Evolutionary conservation across 2,113 vertebrate species (phyloP).

Genomic region (Acanthisitta chloris): DNA sequence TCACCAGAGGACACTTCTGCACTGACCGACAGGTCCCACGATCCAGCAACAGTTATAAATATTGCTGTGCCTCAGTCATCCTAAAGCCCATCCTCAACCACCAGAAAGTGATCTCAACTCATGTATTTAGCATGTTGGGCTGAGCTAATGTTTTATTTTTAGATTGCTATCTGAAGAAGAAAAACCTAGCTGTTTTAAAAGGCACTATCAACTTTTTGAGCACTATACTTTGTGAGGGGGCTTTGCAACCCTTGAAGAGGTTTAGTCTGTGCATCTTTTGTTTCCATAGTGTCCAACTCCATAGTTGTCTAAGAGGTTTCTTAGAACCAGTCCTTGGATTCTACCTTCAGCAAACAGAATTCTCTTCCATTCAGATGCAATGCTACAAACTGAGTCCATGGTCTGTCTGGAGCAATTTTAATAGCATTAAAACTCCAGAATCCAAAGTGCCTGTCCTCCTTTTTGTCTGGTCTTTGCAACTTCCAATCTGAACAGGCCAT

Average conservation of each 20-base stretch:
- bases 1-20: neutral
- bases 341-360: neutral
- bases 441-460: neutral
- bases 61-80: neutral
- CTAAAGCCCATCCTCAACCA: slow-evolving; percentile 14
- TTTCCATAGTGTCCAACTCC: neutral
- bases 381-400: neutral
- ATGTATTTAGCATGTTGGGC: slow-evolving; percentile 27
- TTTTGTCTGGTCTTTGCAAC: neutral
- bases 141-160: slow-evolving; percentile 43
- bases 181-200: neutral
- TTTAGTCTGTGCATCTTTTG: neutral
- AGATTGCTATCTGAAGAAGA: neutral
- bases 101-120: slow-evolving; percentile 48
- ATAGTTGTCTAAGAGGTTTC: neutral
- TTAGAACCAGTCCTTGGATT: neutral
- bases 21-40: neutral
- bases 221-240: neutral
- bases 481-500: neutral
- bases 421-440: neutral
- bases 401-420: neutral
- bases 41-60: slow-evolving; percentile 42
- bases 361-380: neutral
- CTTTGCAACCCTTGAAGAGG: neutral
- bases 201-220: neutral